Base-by-base conservation (phyloP, 2,113 vertebrate species). In the Grallaria varia region DNA sequence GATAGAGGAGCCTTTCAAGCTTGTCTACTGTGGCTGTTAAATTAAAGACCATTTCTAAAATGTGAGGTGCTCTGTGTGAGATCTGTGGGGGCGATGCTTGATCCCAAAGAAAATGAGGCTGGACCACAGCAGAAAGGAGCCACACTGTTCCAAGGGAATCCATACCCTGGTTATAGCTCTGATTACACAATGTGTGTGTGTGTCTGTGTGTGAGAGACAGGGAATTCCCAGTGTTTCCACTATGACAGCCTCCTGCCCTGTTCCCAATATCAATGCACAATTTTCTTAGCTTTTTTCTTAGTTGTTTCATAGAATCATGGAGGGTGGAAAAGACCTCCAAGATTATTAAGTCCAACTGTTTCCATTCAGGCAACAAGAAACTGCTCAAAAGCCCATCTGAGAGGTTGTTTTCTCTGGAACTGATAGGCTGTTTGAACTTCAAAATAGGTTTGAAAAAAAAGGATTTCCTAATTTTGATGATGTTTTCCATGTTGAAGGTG, bases 301-400 rank as follows among this genome's bases (percentile, higher is more conserved):
- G 22, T 35, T 60, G n/a, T 60, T 60, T 37, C 58, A 60, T 60
- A 17, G 58, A 60, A 35, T 37, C n/a, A 60, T 37, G 10, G 24
- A 37, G 58, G n/a, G 25, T 60, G 58, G 35, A 37, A 60, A 37
- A 60, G 35, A 60, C 58, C 35, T 37, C 21, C 24, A 24, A 58
- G 21, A 14, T 58, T 59, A 25, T 35, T 23, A 59, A 59, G n/a
- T 25, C 23, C 35, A 28, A 17, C 44, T 72, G 25, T 67, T 78
- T 53, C 60, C 27, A 77, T 16, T 45, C 49, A 64, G 35, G 27
- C 71, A 74, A 22, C 4, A 74, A 64, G 66, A 68, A 64, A 58
- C 31, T 63, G 18, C 69, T 17, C 56, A 66, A 72, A 83, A 35
- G 0, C 21, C 6, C 8, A 27, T 50, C 55, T 0, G 0, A 25